Base-by-base conservation (phyloP, 2,113 vertebrate species). In the Strigops habroptila region DNA sequence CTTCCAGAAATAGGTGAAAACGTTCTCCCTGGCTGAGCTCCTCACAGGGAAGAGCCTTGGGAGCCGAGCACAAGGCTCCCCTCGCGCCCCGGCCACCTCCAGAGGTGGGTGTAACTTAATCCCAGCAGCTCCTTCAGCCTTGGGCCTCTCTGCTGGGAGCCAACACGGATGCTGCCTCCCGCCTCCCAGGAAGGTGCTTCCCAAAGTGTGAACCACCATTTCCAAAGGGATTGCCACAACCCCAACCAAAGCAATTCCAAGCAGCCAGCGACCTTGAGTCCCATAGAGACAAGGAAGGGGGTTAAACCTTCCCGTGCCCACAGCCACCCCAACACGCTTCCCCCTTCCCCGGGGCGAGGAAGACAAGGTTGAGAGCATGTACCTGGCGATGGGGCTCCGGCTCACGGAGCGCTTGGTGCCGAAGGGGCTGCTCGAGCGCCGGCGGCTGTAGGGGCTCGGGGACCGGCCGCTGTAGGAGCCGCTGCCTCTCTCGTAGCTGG, bases 401-500 rank as follows among this genome's bases (percentile, higher is more conserved):
- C 99, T 99, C 96, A 99, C 97, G 15, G 99, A 99, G 35, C 99
- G 98, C 84, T 99, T 99, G 70, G 97, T 97, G 9, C 97, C 93
- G 43, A 99, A 99, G 15, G 99, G 99, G 96, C 99, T 99, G 95
- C 98, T 98, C 19, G 99, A 98, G 15, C 98, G 98, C 59, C 99
- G 97, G 65, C 99, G 99, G 77, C 98, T 90, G 4, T 98, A 98
- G 12, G 98, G 98, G 77, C 99, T 99, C 2, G 99, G 99, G 0
- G 98, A 98, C 25, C 98, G 95, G 12, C 98, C 98, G 6, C 98
- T 96, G 95, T 98, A 98, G 0, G 98, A 98, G 69, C 99, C 99
- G 73, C 98, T 99, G 93, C 99, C 99, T 30, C 99, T 97, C 96
- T 99, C 99, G 3, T 99, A 99, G 97, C 99, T 99, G 33, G 99